Percentiles rank a stretch among this genome's conserved stretches.
Evolutionary conservation across 2,888 invertebrate genomes (phyloP).

Genomic region (Chrysina gloriosa): DNA sequence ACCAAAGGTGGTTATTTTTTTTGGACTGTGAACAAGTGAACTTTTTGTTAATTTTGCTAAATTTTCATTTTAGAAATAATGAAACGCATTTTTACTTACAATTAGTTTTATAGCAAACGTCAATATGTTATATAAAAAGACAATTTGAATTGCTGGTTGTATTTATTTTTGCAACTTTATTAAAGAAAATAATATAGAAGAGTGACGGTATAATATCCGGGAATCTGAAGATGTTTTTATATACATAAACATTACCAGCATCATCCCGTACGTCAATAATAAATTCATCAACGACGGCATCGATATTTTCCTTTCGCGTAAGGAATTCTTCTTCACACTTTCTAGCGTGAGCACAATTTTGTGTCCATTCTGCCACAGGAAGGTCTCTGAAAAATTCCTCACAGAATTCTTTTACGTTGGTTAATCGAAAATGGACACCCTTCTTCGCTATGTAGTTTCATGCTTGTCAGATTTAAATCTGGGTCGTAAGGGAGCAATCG

Average conservation of each 20-base stretch:
- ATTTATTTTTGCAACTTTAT: too few species aligned
- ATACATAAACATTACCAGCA: not conserved
- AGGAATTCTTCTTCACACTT: not conserved
- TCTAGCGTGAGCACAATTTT: not conserved
- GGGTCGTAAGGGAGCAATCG: not conserved
- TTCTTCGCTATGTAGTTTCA: not conserved
- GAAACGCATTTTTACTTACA: too few species aligned
- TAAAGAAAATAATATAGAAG: too few species aligned
- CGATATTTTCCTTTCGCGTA: not conserved
- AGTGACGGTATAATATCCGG: too few species aligned
- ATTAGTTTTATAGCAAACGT: too few species aligned
- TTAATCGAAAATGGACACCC: not conserved
- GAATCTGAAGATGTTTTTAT: not conserved
- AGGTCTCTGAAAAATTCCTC: not conserved
- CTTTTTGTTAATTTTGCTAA: too few species aligned
- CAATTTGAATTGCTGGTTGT: too few species aligned
- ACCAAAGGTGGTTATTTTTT: too few species aligned
- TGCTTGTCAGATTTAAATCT: not conserved
- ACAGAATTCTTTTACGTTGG: not conserved
- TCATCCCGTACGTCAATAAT: not conserved
- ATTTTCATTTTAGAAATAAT: too few species aligned
- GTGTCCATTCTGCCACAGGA: not conserved
- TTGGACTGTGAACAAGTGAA: too few species aligned
- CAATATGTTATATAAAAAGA: too few species aligned
- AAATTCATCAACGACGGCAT: not conserved